Percentiles rank a stretch among this genome's conserved stretches.
Evolutionary conservation across 2,113 vertebrate species (phyloP).

Genomic region (Eulemur rufifrons): DNA sequence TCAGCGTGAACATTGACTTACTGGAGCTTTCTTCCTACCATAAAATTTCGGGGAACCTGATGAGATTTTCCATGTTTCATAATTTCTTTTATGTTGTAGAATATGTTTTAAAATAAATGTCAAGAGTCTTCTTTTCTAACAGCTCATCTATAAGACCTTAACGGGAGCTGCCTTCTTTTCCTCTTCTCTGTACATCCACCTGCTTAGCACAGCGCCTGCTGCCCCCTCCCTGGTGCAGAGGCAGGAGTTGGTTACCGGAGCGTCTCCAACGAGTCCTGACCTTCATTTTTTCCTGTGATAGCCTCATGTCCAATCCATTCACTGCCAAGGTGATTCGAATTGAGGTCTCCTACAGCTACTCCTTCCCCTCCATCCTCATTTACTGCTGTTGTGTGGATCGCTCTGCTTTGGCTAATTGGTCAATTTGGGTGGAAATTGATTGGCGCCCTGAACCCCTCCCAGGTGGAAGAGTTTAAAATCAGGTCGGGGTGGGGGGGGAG

Average conservation of each 20-base stretch:
- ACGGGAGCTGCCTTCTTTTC: background rate
- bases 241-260: background rate
- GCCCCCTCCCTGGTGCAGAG: background rate
- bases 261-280: background rate
- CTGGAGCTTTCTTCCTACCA: background rate
- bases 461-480: background rate
- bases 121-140: background rate
- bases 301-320: background rate
- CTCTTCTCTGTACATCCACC: background rate
- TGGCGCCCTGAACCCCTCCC: background rate
- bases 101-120: background rate
- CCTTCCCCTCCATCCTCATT: too few species aligned
- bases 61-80: background rate
- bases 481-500: background rate
- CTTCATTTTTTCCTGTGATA: background rate
- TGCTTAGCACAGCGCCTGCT: background rate
- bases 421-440: background rate
- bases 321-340: background rate
- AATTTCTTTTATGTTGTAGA: background rate
- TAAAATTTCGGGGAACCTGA: background rate
- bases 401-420: background rate
- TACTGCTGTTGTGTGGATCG: background rate
- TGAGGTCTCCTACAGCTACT: background rate
- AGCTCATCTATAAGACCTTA: background rate
- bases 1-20: accelerated